Base-by-base conservation (phyloP, 2,113 vertebrate species). In the Pipa parva region DNA sequence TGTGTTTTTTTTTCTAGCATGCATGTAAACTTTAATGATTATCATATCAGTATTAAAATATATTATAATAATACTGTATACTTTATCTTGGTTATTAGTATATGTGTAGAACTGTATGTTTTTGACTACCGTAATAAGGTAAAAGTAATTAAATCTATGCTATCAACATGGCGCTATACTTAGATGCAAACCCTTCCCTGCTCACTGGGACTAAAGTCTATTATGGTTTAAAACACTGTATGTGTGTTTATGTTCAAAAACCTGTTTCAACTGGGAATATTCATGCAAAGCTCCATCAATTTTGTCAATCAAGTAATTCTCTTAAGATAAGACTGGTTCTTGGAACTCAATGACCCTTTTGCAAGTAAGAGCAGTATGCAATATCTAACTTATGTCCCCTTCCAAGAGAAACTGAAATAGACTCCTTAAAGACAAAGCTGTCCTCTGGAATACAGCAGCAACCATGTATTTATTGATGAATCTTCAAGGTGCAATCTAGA, bases 251-350 rank as follows among this genome's bases (percentile, higher is more conserved):
- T 61, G 57, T 60, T 70, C 33, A 39, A 70, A 28, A 26, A 61
- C 46, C 25, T 45, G 21, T 70, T 70, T 58, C 46, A 49, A 42
- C 66, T 61, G 21, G 48, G 31, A 48, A 46, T 70, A 61, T 70
- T 70, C 49, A 21, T 36, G 61, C 37, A 70, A 60, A 70, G 57
- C 66, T 61, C 66, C 59, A 70, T 60, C 51, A 33, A 36, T 61
- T 50, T 42, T 70, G 57, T 60, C 65, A 51, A 37, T 68, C 55
- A 51, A 59, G 64, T 46, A 68, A 51, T 24, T 61, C 49, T 54
- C 66, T 54, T 33, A 52, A 70, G 55, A 58, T 68, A 59, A 59
- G 59, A 29, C 48, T 18, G 28, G 36, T 27, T 60, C 46, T 61
- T 70, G 58, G 61, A 70, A 61, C 28, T 37, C 39, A 70, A 39